Evolutionary conservation across 2,113 vertebrate species (phyloP).

Genomic region (Gobius niger): DNA sequence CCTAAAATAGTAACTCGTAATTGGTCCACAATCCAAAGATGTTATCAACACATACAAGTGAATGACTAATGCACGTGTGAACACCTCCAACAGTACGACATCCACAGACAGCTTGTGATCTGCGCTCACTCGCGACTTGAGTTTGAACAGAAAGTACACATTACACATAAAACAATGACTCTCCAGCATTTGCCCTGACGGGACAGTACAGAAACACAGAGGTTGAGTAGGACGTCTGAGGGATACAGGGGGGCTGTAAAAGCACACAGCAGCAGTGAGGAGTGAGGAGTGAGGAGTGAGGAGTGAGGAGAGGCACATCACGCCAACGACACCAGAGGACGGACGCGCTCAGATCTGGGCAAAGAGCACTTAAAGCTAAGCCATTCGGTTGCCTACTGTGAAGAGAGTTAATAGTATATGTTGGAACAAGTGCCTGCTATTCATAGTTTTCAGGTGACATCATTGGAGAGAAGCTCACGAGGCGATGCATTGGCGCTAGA

Average conservation of each 20-base stretch:
- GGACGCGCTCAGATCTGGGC: slow-evolving; percentile 64
- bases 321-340: slow-evolving; percentile 36
- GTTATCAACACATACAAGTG: too few relatives aligned
- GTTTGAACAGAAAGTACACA: background rate
- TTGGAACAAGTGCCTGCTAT: background rate
- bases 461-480: too few relatives aligned
- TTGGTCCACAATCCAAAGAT: too few relatives aligned
- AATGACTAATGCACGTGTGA: too few relatives aligned
- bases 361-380: slow-evolving; percentile 24
- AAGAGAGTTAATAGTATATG: background rate
- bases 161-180: background rate
- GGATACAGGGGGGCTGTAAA: slow-evolving; percentile 22
- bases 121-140: background rate
- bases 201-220: background rate
- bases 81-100: too few relatives aligned
- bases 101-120: background rate
- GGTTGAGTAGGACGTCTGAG: slow-evolving; percentile 13
- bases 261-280: slow-evolving; percentile 54
- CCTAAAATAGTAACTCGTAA: too few relatives aligned
- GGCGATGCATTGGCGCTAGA: too few relatives aligned
- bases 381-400: background rate
- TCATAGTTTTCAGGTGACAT: too few relatives aligned
- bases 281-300: slow-evolving; percentile 34
- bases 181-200: background rate
- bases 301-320: slow-evolving; percentile 44